Base-by-base conservation (phyloP, 2,797 vertebrate species). In the Furcifer pardalis region DNA sequence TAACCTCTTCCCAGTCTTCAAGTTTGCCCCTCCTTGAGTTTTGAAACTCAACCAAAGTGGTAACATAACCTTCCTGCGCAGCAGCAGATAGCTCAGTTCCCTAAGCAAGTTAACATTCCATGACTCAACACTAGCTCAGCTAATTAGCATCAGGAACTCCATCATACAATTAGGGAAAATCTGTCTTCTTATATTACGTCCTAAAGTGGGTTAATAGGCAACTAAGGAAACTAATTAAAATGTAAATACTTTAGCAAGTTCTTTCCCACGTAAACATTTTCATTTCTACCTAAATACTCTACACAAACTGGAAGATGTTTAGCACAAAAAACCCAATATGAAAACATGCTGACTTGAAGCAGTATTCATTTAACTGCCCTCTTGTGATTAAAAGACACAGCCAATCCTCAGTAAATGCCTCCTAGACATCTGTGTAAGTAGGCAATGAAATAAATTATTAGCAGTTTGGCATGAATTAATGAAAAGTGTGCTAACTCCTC, bases 301-400 rank as follows among this genome's bases (percentile, higher is more conserved):
- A 32, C 15, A 77, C 56, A 82, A 75, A 74, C 63, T 62, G 27
- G 40, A 42, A 4, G 35, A 30, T 40, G 77, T 82, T 56, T 52
- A 4, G 13, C n/a, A n/a, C n/a, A n/a, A 84, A 32, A 83, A 81
- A 83, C 78, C 89, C 86, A 86, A 81, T 69, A 63, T 2, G 1
- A 3, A 40, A 46, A 15, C 63, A 46, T 44, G 3, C 3, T 42
- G 19, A 66, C 60, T 8, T 83, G 1, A 49, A 81, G 35, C 82
- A 32, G 44, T 91, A 89, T 91, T 92, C 81, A 71, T 89, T 75
- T 88, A 90, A 81, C 88, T 92, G 91, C 90, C 90, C 85, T 90
- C 90, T 93, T 92, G 88, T 1, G 75, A 88, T 82, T 77, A 87
- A 87, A 84, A 40, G 23, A 75, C 49, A 25, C 0, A 82, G 37